Evolutionary conservation across 2,888 invertebrate species (phyloP).

Genomic region (Stramonita haemastoma): DNA sequence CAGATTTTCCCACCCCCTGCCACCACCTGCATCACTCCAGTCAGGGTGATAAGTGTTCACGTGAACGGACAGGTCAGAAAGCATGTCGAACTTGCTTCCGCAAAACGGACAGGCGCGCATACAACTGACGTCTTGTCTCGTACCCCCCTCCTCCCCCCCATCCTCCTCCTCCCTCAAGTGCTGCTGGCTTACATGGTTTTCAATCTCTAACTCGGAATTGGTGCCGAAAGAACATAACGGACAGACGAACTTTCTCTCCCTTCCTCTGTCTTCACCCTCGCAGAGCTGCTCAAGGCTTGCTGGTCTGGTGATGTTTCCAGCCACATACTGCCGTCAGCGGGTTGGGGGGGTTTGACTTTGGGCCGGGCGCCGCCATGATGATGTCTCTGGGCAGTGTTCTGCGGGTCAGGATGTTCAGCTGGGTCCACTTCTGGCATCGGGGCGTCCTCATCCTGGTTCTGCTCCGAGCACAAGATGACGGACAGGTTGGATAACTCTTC

Average conservation of each 20-base stretch:
- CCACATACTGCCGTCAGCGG: background rate
- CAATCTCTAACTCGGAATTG: slow-evolving; percentile 86
- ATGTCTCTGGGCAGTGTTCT: background rate
- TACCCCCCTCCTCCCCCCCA: background rate
- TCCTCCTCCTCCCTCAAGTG: slow-evolving; percentile 80
- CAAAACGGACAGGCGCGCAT: slow-evolving; percentile 86
- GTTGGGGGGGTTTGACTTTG: background rate
- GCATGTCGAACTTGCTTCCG: slow-evolving; percentile 82
- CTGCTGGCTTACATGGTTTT: slow-evolving; percentile 89
- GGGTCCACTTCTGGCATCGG: too few relatives aligned
- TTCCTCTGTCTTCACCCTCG: background rate
- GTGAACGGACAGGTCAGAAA: slow-evolving; percentile 88
- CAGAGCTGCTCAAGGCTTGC: background rate
- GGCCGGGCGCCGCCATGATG: slow-evolving; percentile 12
- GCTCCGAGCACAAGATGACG: background rate
- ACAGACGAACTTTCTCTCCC: slow-evolving; percentile 78
- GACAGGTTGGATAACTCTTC: background rate
- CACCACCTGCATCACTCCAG: background rate
- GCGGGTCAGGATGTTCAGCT: background rate
- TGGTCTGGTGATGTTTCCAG: background rate
- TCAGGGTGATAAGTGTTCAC: slow-evolving; percentile 90
- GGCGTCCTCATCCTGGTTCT: background rate
- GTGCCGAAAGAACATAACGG: slow-evolving; percentile 89
- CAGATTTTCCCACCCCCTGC: background rate
- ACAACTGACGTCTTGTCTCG: slow-evolving; percentile 76